phyloP scores from a whole-genome alignment of 1,140 invertebrate species.

The Ylistrum balloti region DNA sequence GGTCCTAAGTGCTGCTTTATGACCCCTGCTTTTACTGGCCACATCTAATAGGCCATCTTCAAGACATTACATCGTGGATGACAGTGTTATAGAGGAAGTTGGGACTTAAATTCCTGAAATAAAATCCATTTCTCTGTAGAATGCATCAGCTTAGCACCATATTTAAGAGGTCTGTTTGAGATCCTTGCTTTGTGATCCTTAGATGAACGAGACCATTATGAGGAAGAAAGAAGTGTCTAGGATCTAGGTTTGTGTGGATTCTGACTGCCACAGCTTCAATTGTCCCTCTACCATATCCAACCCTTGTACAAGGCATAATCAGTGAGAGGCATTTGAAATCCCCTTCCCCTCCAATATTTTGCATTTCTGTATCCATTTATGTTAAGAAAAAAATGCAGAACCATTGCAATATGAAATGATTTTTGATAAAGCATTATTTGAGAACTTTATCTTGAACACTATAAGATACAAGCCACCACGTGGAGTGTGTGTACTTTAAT shows the following conservation, averaged over 20 bases:
- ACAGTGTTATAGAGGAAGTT: conserved; percentile 15
- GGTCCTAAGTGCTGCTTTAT: conserved; percentile 12
- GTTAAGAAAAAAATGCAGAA: background rate
- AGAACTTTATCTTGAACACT: background rate
- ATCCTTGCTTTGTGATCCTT: background rate
- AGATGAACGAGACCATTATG: background rate
- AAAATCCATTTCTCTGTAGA: conserved; percentile 33
- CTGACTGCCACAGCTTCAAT: no score
- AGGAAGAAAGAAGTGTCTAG: background rate
- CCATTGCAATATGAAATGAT: background rate
- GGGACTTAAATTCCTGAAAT: conserved; percentile 34
- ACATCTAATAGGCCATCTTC: conserved; percentile 5
- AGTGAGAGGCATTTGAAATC: no score
- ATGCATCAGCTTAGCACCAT: background rate
- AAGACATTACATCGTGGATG: conserved; percentile 1
- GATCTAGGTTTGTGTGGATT: no score
- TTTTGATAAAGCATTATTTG: background rate
- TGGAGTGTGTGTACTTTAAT: background rate
- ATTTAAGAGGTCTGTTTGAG: background rate
- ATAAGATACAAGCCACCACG: background rate
- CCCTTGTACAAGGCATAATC: no score
- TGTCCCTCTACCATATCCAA: no score
- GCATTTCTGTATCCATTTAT: background rate
- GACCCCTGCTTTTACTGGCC: conserved; percentile 13
- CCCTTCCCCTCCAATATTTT: background rate